These are phyloP conservation scores for Alcedo quadribrachys DNA, from an alignment of 2,797 vertebrate species.

Conservation along the genomic window DNA sequence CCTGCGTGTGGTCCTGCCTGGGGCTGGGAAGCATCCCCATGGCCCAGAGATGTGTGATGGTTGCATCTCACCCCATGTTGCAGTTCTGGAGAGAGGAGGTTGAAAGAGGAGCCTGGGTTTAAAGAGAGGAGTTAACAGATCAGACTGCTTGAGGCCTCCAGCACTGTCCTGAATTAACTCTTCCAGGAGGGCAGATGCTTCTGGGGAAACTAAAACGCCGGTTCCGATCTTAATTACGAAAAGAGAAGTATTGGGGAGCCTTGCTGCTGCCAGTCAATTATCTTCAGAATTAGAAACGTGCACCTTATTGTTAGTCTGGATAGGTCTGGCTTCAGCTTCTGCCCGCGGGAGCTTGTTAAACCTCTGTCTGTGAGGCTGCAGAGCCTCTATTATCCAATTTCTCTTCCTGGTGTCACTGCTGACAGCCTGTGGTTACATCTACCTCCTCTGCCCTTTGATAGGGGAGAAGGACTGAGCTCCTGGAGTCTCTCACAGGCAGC, in stretches of 20 bases:
- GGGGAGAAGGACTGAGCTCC: background rate
- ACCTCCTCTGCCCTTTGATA: background rate
- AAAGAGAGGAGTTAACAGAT: background rate
- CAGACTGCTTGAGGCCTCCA: background rate
- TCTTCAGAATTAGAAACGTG: background rate
- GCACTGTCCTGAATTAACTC: background rate
- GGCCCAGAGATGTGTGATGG: background rate
- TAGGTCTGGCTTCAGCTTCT: background rate
- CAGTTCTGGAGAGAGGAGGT: background rate
- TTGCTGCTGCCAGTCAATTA: background rate
- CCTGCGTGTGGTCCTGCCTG: background rate
- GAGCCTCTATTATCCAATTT: slow-evolving; percentile 15
- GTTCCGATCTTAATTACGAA: background rate
- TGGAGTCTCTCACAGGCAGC: background rate
- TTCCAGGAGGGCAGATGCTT: background rate
- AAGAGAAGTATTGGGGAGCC: background rate
- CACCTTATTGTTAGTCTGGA: background rate
- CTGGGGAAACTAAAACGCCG: background rate
- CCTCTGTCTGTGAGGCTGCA: background rate
- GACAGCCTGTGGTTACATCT: background rate
- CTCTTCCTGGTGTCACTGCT: background rate
- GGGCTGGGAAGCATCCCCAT: background rate
- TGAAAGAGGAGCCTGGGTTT: background rate
- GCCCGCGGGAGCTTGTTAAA: slow-evolving; percentile 48
- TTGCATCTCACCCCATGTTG: accelerated